phyloP scores from a whole-genome alignment of 2,113 vertebrate genomes.

The Gasterosteus aculeatus region DNA sequence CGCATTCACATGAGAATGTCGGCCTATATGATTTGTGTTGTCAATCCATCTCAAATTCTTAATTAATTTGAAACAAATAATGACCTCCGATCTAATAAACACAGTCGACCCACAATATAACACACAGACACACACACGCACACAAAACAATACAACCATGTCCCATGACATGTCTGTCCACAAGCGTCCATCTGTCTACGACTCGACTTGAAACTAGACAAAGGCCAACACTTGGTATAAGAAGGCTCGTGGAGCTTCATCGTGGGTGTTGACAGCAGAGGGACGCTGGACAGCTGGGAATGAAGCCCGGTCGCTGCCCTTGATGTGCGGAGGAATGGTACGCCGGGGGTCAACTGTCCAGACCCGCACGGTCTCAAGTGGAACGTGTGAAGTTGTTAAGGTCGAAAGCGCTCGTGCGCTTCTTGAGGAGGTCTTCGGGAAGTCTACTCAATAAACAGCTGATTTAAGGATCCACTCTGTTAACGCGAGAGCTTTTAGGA shows the following conservation, averaged over 20 bases:
- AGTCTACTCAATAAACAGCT: slow-evolving; percentile 30
- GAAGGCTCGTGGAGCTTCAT: not conserved
- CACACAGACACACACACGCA: not conserved
- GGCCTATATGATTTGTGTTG: not conserved
- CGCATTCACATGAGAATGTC: not conserved
- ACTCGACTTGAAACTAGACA: not conserved
- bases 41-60: not conserved
- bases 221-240: not conserved
- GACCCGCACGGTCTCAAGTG: not conserved
- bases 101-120: not conserved
- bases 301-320: slow-evolving; percentile 9
- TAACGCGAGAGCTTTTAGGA: slow-evolving; percentile 19
- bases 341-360: slow-evolving; percentile 6
- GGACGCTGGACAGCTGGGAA: slow-evolving; percentile 57
- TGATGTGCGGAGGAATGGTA: slow-evolving; percentile 26
- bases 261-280: slow-evolving; percentile 23
- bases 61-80: not conserved
- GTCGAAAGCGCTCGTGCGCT: slow-evolving; percentile 12
- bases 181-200: not conserved
- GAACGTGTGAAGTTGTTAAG: slow-evolving; percentile 43
- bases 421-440: slow-evolving; percentile 55
- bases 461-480: slow-evolving; percentile 25
- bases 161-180: not conserved
- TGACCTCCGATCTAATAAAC: not conserved
- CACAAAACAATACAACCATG: not conserved